Percentiles rank a stretch among this genome's conserved stretches.
phyloP scores from a whole-genome alignment of 2,797 vertebrate genomes.

The Hybognathus amarus region DNA sequence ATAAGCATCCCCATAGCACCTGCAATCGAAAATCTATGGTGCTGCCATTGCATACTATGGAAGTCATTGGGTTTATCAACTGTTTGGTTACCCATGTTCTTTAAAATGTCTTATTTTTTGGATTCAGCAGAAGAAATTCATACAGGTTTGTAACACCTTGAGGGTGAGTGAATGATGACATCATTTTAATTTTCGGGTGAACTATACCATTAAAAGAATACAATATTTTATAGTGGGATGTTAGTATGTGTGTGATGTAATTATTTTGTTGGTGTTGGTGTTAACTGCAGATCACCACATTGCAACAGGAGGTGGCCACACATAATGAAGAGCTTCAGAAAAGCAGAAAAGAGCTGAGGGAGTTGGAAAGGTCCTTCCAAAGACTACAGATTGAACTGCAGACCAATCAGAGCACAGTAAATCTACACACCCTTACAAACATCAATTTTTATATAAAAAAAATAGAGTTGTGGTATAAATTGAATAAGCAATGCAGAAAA shows the following conservation, averaged over 20 bases:
- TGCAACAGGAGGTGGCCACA: slow-evolving; percentile 69
- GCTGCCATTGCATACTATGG: too few species aligned
- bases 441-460: neutral
- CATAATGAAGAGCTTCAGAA: slow-evolving; percentile 67
- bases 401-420: slow-evolving; percentile 73
- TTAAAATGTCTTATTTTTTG: too few species aligned
- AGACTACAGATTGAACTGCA: slow-evolving; percentile 78
- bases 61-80: too few species aligned
- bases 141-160: too few species aligned
- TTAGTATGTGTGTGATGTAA: neutral
- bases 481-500: neutral
- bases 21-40: too few species aligned
- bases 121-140: too few species aligned
- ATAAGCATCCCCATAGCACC: too few species aligned
- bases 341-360: slow-evolving; percentile 69
- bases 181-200: too few species aligned
- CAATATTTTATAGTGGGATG: neutral
- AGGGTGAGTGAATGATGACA: too few species aligned
- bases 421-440: slow-evolving; percentile 22
- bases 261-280: neutral
- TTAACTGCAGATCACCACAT: slow-evolving; percentile 60
- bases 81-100: too few species aligned
- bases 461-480: neutral
- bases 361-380: slow-evolving; percentile 72
- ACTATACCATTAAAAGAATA: neutral